Base-by-base conservation (phyloP, 1,140 invertebrate genomes). In the Ooceraea biroi region DNA sequence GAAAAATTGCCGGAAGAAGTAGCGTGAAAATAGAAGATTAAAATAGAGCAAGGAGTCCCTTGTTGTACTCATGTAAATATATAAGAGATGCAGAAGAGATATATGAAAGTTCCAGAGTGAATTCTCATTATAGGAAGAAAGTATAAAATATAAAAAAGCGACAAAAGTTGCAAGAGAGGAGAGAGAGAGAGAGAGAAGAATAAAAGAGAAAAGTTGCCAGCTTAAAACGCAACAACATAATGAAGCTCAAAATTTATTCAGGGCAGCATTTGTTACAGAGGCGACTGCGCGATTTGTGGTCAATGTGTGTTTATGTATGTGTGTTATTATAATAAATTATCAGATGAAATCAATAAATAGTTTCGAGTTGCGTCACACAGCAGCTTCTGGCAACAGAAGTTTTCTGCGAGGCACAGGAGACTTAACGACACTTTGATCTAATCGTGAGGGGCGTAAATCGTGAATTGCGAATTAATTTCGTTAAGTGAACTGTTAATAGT, bases 191-290 rank as follows among this genome's bases (percentile, higher is more conserved):
- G 30, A 1, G 46, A 25, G 12, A 1, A 30, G 8, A 55, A 68
- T 36, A 50, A 1, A 48, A 25, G 12, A 1, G 48, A 11, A 69
- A 55, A 78, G 14, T 41, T 44, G 14, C 12, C 4, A 12, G 12
- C 61, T 63, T 48, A 78, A 52, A 78, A 68, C 41, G 14, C 19
- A 52, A 66, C 19, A 12, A 69, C 27, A 7, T 68, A 55, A 68
- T 55, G 48, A 48, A 55, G 5, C 55, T 55, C n/a, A 17, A 25
- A 19, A 27, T 78, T 78, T 78, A 78, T 78, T 78, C 41, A 55
- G 25, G 36, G 55, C 55, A 68, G 14, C 30, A 44, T 76, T 61
- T 61, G 19, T 69, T 44, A 78, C 55, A 69, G 7, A 78, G 1
- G 8, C 5, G 3, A 57, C 27, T 55, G 11, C 52, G 48, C 19